Evolutionary conservation across 2,113 vertebrate genomes (phyloP).

Genomic region (Chroicocephalus ridibundus): DNA sequence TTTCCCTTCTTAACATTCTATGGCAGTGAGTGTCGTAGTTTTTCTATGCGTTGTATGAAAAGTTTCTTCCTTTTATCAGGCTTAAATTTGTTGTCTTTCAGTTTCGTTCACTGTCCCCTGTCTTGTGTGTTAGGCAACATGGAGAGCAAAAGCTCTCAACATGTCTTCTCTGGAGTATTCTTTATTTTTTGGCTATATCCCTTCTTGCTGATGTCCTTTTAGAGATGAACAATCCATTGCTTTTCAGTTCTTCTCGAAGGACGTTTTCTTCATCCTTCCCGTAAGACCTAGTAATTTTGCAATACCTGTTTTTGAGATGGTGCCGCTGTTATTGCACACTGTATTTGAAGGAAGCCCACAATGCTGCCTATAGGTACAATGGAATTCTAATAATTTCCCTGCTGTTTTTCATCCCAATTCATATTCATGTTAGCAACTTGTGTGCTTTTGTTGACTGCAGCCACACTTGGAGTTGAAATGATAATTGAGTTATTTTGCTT

Average conservation of each 20-base stretch:
- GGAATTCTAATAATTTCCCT: not conserved
- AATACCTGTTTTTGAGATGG: not conserved
- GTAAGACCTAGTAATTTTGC: not conserved
- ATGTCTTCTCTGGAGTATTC: not conserved
- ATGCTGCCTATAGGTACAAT: not conserved
- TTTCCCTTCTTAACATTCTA: not conserved
- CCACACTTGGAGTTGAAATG: not conserved
- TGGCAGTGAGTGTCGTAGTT: not conserved
- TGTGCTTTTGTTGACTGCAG: not conserved
- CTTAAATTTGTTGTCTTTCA: not conserved
- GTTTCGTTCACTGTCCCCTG: not conserved
- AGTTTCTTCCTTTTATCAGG: not conserved
- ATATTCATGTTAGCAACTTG: not conserved
- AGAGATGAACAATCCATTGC: not conserved
- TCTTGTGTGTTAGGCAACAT: not conserved
- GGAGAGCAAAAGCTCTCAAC: not conserved
- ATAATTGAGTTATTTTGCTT: slow-evolving; percentile 8
- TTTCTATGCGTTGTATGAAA: not conserved
- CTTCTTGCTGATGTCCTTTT: not conserved
- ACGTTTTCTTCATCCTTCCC: not conserved
- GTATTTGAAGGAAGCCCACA: not conserved
- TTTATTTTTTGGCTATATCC: not conserved
- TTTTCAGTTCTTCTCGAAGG: not conserved
- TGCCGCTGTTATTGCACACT: not conserved
- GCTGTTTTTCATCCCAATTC: slow-evolving; percentile 5